These are phyloP conservation scores for Lithophane socia DNA, from an alignment of 2,888 invertebrate genomes.

Conservation along the genomic window DNA sequence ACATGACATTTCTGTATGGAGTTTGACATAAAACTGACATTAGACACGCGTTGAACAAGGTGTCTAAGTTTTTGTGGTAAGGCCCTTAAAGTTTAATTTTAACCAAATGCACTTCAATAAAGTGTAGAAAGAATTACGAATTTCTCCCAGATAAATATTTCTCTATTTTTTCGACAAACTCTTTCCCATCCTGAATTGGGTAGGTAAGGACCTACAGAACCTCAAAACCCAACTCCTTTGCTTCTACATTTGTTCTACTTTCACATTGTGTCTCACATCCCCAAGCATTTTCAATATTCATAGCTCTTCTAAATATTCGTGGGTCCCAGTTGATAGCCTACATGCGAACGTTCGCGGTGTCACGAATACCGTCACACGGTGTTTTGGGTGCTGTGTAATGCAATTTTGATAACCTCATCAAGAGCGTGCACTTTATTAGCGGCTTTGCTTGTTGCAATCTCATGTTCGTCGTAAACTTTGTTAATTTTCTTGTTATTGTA, in stretches of 20 bases:
- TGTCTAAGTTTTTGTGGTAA: too few species aligned
- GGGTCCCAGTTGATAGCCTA: constrained; percentile 57
- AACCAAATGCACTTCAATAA: too few species aligned
- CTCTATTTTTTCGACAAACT: neutral
- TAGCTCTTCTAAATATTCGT: constrained; percentile 63
- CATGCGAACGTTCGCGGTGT: constrained; percentile 65
- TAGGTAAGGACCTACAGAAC: neutral
- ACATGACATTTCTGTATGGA: too few species aligned
- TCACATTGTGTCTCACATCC: constrained; percentile 3
- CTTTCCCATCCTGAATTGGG: neutral
- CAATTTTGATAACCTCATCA: constrained; percentile 84
- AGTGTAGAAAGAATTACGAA: neutral
- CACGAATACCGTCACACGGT: constrained; percentile 77
- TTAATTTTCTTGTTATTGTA: constrained; percentile 45
- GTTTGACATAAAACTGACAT: too few species aligned
- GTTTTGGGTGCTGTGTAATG: constrained; percentile 79
- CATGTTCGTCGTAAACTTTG: constrained; percentile 47
- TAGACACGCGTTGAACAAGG: too few species aligned
- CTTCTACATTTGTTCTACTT: constrained; percentile 1
- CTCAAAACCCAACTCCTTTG: neutral
- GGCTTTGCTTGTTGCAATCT: constrained; percentile 62
- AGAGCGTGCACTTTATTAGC: constrained; percentile 72
- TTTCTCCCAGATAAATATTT: too few species aligned
- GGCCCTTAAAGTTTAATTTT: neutral
- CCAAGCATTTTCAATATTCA: constrained; percentile 43